phyloP scores from a whole-genome alignment of 2,113 vertebrate genomes.

The Petrocephalus zakoni region DNA sequence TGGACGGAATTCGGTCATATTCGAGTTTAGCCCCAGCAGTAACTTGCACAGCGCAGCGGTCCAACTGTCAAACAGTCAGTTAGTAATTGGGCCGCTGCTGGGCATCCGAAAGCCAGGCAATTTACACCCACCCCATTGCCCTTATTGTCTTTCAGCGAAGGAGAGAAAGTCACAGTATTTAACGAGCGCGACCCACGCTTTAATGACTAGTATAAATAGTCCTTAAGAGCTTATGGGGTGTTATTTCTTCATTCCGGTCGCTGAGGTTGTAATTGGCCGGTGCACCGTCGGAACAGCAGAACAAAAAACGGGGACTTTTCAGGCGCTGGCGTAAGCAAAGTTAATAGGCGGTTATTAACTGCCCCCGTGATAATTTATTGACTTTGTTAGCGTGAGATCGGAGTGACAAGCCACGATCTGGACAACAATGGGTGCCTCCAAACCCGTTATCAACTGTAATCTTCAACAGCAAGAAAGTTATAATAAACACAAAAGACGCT shows the following conservation, averaged over 20 bases:
- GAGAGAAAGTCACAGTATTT: background rate
- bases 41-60: background rate
- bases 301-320: conserved; percentile 19
- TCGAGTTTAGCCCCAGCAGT: background rate
- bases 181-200: background rate
- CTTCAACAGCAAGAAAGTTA: conserved; percentile 21
- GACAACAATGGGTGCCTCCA: conserved; percentile 14
- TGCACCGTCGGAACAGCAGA: background rate
- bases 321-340: conserved; percentile 8
- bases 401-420: conserved; percentile 20
- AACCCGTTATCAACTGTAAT: conserved; percentile 25
- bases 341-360: conserved; percentile 26
- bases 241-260: conserved; percentile 9
- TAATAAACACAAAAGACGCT: conserved; percentile 25
- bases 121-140: background rate
- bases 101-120: background rate
- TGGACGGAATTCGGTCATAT: background rate
- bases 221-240: conserved; percentile 1
- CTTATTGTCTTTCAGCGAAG: background rate
- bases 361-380: conserved; percentile 21
- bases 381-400: conserved; percentile 19
- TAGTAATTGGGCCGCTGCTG: background rate
- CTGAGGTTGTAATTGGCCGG: conserved; percentile 7
- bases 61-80: background rate
- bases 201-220: conserved; percentile 10